Evolutionary conservation across 2,797 vertebrate genomes (phyloP).

Genomic region (Gephyroberyx darwinii): DNA sequence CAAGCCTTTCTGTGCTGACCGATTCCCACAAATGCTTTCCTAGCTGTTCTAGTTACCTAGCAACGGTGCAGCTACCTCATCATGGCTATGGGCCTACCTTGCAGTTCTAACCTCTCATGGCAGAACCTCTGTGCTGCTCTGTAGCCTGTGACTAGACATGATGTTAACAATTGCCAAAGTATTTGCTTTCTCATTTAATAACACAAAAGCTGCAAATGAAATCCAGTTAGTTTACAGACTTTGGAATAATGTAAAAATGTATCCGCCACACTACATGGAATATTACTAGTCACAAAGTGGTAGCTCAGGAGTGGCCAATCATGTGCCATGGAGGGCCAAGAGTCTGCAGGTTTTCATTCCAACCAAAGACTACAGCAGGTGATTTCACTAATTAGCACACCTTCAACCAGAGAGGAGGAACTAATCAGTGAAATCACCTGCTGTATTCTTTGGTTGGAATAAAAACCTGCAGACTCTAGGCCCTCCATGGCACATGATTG

Average conservation of each 20-base stretch:
- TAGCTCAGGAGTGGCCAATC: no score
- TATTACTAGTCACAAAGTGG: not conserved
- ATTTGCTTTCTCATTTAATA: not conserved
- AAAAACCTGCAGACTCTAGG: no score
- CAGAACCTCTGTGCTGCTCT: not conserved
- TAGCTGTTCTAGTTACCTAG: conserved; percentile 57
- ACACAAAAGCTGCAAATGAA: not conserved
- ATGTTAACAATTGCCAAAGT: conserved; percentile 37
- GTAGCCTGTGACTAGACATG: not conserved
- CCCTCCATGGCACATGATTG: no score
- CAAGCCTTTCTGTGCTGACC: conserved; percentile 18
- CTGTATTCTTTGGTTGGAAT: no score
- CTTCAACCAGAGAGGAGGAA: no score
- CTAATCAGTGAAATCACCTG: no score
- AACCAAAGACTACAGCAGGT: no score
- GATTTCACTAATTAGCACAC: no score
- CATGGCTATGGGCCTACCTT: conserved; percentile 3
- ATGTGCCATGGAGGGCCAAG: no score
- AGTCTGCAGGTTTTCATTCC: no score
- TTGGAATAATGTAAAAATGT: not conserved
- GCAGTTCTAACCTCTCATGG: conserved; percentile 13
- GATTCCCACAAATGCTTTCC: conserved; percentile 35
- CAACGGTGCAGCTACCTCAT: conserved; percentile 49
- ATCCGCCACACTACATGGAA: not conserved
- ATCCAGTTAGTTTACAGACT: not conserved